Conservation (phyloP, 2,888 invertebrate genomes). For the Nemotelus pantherinus region DNA sequence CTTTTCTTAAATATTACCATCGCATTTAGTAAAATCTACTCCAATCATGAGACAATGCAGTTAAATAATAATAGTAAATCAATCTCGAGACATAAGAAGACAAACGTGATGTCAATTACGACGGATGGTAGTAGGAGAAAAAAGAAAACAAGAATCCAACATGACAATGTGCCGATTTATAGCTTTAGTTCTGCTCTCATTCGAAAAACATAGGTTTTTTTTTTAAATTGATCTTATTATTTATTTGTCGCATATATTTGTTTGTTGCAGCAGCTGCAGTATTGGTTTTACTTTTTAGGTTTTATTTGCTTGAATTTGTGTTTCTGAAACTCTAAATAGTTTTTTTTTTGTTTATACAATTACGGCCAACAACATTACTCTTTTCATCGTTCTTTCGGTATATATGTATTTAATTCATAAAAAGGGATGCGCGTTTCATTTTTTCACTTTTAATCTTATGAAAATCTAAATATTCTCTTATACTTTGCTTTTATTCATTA, state of each 20-base stretch:
- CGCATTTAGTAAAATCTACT: slow-evolving; percentile 37
- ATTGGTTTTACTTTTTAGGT: slow-evolving; percentile 11
- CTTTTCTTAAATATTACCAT: slow-evolving; percentile 38
- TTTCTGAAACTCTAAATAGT: not conserved
- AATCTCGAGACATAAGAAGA: slow-evolving; percentile 29
- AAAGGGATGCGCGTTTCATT: slow-evolving; percentile 28
- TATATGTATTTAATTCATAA: not conserved
- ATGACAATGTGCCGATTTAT: slow-evolving; percentile 8
- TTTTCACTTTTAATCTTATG: slow-evolving; percentile 19
- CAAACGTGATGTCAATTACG: not conserved
- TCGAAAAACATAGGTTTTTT: slow-evolving; percentile 9
- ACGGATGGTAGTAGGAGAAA: not conserved
- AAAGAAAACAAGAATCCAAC: slow-evolving; percentile 29
- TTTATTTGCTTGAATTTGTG: slow-evolving; percentile 10
- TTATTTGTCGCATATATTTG: slow-evolving; percentile 33
- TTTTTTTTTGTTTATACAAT: slow-evolving; percentile 24
- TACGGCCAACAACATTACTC: slow-evolving; percentile 28
- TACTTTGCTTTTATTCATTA: not conserved
- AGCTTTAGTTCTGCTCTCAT: not conserved
- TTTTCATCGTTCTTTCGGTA: not conserved
- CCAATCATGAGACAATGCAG: slow-evolving; percentile 36
- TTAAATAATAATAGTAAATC: slow-evolving; percentile 24
- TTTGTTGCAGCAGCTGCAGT: slow-evolving; percentile 17
- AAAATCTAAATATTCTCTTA: slow-evolving; percentile 5
- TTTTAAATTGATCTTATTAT: not conserved